phyloP scores from a whole-genome alignment of 1,140 invertebrate species.

The Ephestia elutella region DNA sequence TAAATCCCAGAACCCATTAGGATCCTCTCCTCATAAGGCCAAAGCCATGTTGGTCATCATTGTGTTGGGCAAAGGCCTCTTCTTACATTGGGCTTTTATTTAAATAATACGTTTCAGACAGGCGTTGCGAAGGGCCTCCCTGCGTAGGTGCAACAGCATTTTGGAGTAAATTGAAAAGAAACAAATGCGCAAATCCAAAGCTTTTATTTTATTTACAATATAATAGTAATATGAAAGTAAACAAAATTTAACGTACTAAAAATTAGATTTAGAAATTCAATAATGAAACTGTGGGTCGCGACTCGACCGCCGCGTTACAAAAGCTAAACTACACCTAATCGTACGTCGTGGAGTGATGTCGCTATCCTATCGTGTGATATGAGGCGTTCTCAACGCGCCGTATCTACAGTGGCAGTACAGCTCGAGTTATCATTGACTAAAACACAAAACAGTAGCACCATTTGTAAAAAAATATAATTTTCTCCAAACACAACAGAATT shows the following conservation, averaged over 20 bases:
- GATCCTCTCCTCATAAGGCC: no score
- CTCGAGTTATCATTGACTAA: conserved; percentile 59
- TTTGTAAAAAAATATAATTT: conserved; percentile 69
- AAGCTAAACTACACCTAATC: conserved; percentile 56
- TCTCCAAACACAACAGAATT: conserved; percentile 43
- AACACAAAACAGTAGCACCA: conserved; percentile 70
- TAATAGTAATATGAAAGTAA: conserved; percentile 71
- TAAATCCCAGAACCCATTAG: no score
- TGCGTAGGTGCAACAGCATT: no score
- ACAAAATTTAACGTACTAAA: conserved; percentile 70
- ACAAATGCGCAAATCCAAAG: conserved; percentile 66
- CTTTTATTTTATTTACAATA: conserved; percentile 73
- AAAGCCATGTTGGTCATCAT: no score
- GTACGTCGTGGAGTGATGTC: conserved; percentile 40
- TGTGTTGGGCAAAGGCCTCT: no score
- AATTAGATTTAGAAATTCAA: conserved; percentile 59
- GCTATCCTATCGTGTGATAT: conserved; percentile 47
- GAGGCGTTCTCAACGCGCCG: conserved; percentile 28
- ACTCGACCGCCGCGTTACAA: conserved; percentile 37
- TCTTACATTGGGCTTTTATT: no score
- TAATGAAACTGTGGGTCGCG: conserved; percentile 26
- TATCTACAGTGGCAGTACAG: conserved; percentile 44
- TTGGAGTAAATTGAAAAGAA: conserved; percentile 20
- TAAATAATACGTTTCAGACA: no score
- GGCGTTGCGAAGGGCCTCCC: no score